These are phyloP conservation scores for Aromia moschata DNA, from an alignment of 2,888 invertebrate species.

Conservation along the genomic window DNA sequence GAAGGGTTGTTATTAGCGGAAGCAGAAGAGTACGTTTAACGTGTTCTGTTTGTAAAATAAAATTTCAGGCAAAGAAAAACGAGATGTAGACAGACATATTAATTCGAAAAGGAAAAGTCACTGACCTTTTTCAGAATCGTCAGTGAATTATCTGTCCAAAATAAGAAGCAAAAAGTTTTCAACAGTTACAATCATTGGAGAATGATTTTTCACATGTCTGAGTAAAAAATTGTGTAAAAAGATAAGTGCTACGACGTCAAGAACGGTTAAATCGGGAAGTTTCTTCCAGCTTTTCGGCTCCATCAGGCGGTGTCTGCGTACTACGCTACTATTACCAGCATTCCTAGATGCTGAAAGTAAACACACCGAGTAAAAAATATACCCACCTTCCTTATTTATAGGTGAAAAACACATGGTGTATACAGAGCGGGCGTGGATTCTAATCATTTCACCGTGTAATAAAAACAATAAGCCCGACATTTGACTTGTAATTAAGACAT, in stretches of 20 bases:
- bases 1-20: too few relatives aligned
- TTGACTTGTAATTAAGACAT: slow-evolving; percentile 5
- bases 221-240: too few relatives aligned
- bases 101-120: too few relatives aligned
- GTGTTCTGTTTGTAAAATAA: too few relatives aligned
- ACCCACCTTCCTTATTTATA: slow-evolving; percentile 38
- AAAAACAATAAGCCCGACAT: background rate
- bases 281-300: background rate
- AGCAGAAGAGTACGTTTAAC: too few relatives aligned
- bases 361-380: slow-evolving; percentile 35
- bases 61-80: too few relatives aligned
- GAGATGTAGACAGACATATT: too few relatives aligned
- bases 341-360: slow-evolving; percentile 17
- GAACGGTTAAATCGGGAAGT: slow-evolving; percentile 5
- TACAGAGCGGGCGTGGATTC: slow-evolving; percentile 2
- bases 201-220: too few relatives aligned
- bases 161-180: too few relatives aligned
- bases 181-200: too few relatives aligned
- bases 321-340: background rate
- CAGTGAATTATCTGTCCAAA: too few relatives aligned
- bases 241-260: background rate
- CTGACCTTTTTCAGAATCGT: too few relatives aligned
- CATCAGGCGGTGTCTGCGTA: background rate
- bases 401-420: slow-evolving; percentile 31
- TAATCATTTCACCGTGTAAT: slow-evolving; percentile 11